Evolutionary conservation across 2,888 invertebrate genomes (phyloP), one percentile per base, ranked within the genome.

Genomic region (Drosophila picticornis): DNA sequence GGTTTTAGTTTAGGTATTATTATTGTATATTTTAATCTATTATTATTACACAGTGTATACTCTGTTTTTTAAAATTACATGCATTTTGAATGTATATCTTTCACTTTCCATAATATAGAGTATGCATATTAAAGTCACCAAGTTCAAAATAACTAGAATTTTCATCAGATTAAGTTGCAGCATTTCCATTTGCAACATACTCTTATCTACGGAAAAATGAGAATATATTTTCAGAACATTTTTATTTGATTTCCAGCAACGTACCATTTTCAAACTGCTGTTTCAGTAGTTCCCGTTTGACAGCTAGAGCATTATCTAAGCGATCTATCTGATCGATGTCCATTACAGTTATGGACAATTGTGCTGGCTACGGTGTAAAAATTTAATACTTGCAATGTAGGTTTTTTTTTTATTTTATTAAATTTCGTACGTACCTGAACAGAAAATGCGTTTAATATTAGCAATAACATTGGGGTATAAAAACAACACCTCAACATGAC

Each of bases 131-230:
- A 90, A n/a, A 5, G 75, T 65, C 1, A 74, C 10, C 13, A 78
- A 31, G 48, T 88, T 72, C 61, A 85, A 25, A 10, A 64, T 51
- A 4, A 88, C 10, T 13, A 90, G 32, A n/a, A 85, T 40, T 50
- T 90, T 88, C 38, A 90, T 43, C 38, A 85, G 31, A 22, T 90
- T 90, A 0, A 83, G 11, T 36, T 85, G 88, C 57, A 90, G 27
- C 29, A 82, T 32, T 9, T 75, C 71, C 80, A 85, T 84, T 16
- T 57, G 40, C 6, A 69, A 0, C 3, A 68, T 19, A 22, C 46
- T 58, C 2, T 52, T 9, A 43, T 75, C 84, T 87, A 7, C 0
- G 4, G 10, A 19, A 13, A 56, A 32, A 43, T 38, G 7, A 2
- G 2, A 61, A 52, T n/a, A 27, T 22, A 10, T 31, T 48, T 22